phyloP scores from a whole-genome alignment of 2,888 invertebrate species.

The Lithosia quadra region DNA sequence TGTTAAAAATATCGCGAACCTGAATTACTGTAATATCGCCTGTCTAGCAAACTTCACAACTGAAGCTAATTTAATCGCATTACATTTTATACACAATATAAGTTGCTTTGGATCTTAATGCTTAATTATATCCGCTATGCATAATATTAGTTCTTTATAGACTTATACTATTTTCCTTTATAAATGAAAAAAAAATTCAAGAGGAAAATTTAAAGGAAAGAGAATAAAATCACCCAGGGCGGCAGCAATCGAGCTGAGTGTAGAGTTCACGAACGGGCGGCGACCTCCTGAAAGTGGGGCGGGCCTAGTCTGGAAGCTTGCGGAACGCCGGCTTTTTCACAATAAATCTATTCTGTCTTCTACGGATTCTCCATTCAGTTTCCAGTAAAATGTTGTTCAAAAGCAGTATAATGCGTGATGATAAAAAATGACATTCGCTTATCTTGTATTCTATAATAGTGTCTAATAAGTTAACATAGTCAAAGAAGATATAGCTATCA shows the following conservation, averaged over 20 bases:
- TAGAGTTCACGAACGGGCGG: conserved; percentile 82
- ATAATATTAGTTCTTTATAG: conserved; percentile 2
- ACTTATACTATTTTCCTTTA: neutral
- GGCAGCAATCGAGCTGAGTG: conserved; percentile 67
- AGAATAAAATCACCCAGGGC: conserved; percentile 53
- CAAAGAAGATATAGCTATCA: neutral
- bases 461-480: neutral
- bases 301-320: conserved; percentile 71
- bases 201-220: conserved; percentile 19
- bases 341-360: conserved; percentile 55
- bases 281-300: conserved; percentile 81
- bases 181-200: conserved; percentile 1
- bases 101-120: conserved; percentile 7
- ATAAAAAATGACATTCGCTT: neutral
- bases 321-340: conserved; percentile 56
- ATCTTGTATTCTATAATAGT: neutral
- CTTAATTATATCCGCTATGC: no score
- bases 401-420: neutral
- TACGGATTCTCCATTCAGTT: conserved; percentile 37
- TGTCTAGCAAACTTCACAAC: conserved; percentile 16
- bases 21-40: conserved; percentile 9
- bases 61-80: conserved; percentile 29
- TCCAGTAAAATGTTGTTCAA: conserved; percentile 19
- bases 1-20: conserved; percentile 16
- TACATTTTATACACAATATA: conserved; percentile 14